A percentile compares a stretch with the other conserved stretches of the same genome.
These are phyloP conservation scores for Drosophila carrolli DNA, from an alignment of 1,140 invertebrate species.

Conservation along the genomic window DNA sequence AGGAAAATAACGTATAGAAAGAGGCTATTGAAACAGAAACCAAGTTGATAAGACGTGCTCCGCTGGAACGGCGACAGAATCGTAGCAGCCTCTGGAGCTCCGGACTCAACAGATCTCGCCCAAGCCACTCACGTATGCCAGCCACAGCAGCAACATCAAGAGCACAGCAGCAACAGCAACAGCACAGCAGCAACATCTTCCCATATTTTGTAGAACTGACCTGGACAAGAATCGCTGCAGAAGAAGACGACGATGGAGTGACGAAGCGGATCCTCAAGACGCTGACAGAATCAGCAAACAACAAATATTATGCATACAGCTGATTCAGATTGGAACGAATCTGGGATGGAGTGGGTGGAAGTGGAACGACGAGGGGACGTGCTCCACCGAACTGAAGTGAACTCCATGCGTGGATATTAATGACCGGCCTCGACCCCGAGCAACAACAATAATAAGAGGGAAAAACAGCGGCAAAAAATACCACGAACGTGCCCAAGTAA, in stretches of 20 bases:
- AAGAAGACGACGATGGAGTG: conserved; percentile 35
- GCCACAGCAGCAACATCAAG: background rate
- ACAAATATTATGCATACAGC: conserved; percentile 78
- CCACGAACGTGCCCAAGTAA: conserved; percentile 79
- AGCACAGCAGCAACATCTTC: conserved; percentile 2
- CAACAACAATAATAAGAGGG: conserved; percentile 19
- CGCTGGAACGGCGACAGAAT: conserved; percentile 53
- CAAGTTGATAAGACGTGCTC: conserved; percentile 70
- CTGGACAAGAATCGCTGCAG: conserved; percentile 49
- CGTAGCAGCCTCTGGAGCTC: conserved; percentile 41
- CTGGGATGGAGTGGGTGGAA: conserved; percentile 18
- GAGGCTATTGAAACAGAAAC: conserved; percentile 26
- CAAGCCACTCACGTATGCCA: conserved; percentile 64
- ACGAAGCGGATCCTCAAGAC: conserved; percentile 73
- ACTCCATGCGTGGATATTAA: conserved; percentile 80
- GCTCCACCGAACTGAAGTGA: conserved; percentile 38
- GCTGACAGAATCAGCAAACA: conserved; percentile 73
- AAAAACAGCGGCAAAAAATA: conserved; percentile 17
- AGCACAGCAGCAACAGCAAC: background rate
- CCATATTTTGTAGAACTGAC: conserved; percentile 31
- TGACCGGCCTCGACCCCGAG: conserved; percentile 82
- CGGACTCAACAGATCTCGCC: conserved; percentile 39
- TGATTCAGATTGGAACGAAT: conserved; percentile 66
- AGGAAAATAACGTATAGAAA: conserved; percentile 1
- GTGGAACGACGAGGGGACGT: conserved; percentile 4